Evolutionary conservation across 2,113 vertebrate genomes (phyloP), one percentile per base, ranked within the genome.

Genomic region (Trachemys scripta): DNA sequence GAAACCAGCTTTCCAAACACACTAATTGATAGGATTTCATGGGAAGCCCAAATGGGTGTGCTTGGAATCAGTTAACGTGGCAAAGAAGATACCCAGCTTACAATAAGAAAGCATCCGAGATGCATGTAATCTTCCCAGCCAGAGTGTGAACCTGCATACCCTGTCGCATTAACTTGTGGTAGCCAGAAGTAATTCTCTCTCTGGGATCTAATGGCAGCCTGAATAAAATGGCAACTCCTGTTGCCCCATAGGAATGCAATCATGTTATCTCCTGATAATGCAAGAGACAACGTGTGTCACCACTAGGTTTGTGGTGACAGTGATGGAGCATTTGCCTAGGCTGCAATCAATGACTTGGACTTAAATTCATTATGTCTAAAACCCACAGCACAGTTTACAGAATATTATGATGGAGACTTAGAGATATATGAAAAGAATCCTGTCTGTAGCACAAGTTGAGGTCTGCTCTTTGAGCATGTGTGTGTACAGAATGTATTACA

Each of bases 361-460:
- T 97, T 97, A 97, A 95, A 80, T 92, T 88, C 82, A 92, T 94
- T 59, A 85, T n/a, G 20, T 87, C 90, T 87, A 96, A 82, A 97
- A 97, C 95, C 97, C 22, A 25, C 75, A 25, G 47, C 93, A 76
- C 8, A 84, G 53, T 79, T 84, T 90, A 62, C 35, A 90, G 82
- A 95, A 81, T 2, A 11, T 42, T 42, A 90, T 35, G 80, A 29
- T 49, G 90, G 87, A 14, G 8, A 82, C 22, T 93, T 82, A 72
- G 29, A 83, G 59, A 88, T 20, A 47, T 19, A 94, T 72, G 24
- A 80, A 75, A 81, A 91, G 22, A 86, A 84, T 80, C 24, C 57
- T 87, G n/a, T 45, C 69, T 84, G 42, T 65, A 82, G 42, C 45
- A 72, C 42, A 93, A 89, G 45, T 88, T 90, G 62, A 92, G 94